Evolutionary conservation across 2,888 invertebrate genomes (phyloP).

Genomic region (Colletes collaris): DNA sequence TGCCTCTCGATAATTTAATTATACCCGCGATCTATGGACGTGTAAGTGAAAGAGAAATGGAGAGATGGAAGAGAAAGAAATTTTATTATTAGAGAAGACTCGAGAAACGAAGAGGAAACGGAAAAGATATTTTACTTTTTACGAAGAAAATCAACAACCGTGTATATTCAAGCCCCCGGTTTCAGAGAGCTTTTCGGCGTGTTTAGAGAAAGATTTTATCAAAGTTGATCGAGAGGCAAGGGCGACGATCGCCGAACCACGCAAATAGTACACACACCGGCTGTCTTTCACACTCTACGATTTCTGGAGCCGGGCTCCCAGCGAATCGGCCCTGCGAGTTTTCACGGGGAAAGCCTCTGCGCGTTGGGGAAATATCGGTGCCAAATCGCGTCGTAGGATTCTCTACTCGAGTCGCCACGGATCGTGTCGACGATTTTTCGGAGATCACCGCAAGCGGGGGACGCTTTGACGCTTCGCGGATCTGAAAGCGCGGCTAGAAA

Average conservation of each 20-base stretch:
- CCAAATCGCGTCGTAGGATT: conserved; percentile 19
- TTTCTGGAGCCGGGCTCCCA: conserved; percentile 76
- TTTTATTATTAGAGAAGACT: conserved; percentile 2
- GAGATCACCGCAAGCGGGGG: too few relatives aligned
- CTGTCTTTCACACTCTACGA: conserved; percentile 80
- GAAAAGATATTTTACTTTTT: conserved; percentile 13
- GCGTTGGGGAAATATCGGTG: conserved; percentile 15
- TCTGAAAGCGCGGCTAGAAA: too few relatives aligned
- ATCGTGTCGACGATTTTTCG: too few relatives aligned
- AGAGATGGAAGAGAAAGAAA: neutral
- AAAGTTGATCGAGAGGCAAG: conserved; percentile 65
- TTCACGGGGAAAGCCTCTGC: too few relatives aligned
- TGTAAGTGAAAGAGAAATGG: too few relatives aligned
- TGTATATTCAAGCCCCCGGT: too few relatives aligned
- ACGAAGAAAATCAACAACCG: neutral
- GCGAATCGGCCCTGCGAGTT: conserved; percentile 58
- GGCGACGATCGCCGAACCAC: conserved; percentile 67
- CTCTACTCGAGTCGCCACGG: too few relatives aligned
- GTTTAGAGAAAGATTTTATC: conserved; percentile 20
- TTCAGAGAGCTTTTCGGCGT: conserved; percentile 12
- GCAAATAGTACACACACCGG: conserved; percentile 78
- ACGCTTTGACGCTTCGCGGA: too few relatives aligned
- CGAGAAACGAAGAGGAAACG: neutral
- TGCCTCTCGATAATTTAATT: conserved; percentile 36
- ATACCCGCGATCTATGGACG: neutral